Conservation (phyloP, 1,140 invertebrate species). For the Drosophila sp. region DNA sequence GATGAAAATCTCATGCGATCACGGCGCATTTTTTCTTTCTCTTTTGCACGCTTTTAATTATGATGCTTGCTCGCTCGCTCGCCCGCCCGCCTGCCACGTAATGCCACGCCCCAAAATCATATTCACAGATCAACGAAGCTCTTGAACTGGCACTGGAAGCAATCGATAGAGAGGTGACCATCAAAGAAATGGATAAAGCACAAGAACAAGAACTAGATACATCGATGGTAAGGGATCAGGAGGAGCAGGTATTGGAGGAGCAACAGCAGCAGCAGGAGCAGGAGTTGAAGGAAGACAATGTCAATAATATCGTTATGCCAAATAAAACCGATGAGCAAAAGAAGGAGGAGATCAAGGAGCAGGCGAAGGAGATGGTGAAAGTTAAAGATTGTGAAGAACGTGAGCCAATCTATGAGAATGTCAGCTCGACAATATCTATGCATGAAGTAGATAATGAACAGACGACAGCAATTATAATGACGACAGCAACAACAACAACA, state of each 20-base stretch:
- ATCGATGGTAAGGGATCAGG: conserved; percentile 12
- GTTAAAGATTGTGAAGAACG: conserved; percentile 28
- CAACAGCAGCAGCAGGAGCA: conserved; percentile 29
- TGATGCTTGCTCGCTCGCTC: conserved; percentile 50
- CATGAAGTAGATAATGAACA: conserved; percentile 70
- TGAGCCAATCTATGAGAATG: conserved; percentile 82
- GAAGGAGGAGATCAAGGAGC: conserved; percentile 37
- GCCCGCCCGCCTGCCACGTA: conserved; percentile 29
- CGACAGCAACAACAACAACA: conserved; percentile 37
- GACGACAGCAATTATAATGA: conserved; percentile 60
- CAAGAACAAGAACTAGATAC: conserved; percentile 25
- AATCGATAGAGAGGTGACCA: conserved; percentile 84
- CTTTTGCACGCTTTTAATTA: conserved; percentile 52
- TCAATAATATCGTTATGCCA: conserved; percentile 44
- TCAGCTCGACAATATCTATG: conserved; percentile 76
- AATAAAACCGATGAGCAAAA: conserved; percentile 76
- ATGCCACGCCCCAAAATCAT: conserved; percentile 9
- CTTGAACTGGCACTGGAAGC: conserved; percentile 86
- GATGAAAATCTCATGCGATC: conserved; percentile 60
- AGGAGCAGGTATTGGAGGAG: conserved; percentile 18
- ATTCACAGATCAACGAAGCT: conserved; percentile 85
- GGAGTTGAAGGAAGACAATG: conserved; percentile 22
- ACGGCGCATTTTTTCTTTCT: conserved; percentile 59
- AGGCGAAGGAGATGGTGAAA: conserved; percentile 14
- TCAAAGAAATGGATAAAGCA: conserved; percentile 46